These are phyloP conservation scores for Opisthograptis luteolata DNA, from an alignment of 2,888 invertebrate species.

Conservation along the genomic window DNA sequence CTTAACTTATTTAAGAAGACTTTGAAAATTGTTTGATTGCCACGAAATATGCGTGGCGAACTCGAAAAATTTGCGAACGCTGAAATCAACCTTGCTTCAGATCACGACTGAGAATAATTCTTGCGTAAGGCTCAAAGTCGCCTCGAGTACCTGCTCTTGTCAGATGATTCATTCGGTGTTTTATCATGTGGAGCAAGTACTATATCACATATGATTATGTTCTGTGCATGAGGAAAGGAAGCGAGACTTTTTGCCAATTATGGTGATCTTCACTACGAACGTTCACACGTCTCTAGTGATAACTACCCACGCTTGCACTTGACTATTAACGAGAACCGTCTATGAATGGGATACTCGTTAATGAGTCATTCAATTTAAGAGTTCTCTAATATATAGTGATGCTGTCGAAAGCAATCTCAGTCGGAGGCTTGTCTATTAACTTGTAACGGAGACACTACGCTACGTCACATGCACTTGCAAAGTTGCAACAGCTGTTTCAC, in stretches of 20 bases:
- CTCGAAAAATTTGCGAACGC: constrained; percentile 29
- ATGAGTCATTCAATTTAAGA: not conserved
- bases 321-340: no score
- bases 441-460: constrained; percentile 25
- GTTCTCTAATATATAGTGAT: not conserved
- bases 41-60: constrained; percentile 40
- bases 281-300: no score
- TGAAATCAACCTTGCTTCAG: constrained; percentile 23
- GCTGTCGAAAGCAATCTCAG: not conserved
- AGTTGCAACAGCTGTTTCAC: constrained; percentile 69
- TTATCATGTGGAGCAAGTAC: constrained; percentile 32
- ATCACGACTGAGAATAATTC: constrained; percentile 27
- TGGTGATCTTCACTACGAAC: no score
- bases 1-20: constrained; percentile 37
- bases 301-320: not conserved
- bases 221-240: no score
- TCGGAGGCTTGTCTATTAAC: constrained; percentile 21
- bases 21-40: constrained; percentile 49
- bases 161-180: constrained; percentile 30
- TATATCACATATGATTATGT: no score
- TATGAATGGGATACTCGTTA: no score
- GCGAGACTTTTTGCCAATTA: constrained; percentile 8
- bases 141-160: constrained; percentile 11
- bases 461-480: constrained; percentile 55
- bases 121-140: constrained; percentile 29